Evolutionary conservation across 2,113 vertebrate genomes (phyloP).

Genomic region (Glaucomys volans): DNA sequence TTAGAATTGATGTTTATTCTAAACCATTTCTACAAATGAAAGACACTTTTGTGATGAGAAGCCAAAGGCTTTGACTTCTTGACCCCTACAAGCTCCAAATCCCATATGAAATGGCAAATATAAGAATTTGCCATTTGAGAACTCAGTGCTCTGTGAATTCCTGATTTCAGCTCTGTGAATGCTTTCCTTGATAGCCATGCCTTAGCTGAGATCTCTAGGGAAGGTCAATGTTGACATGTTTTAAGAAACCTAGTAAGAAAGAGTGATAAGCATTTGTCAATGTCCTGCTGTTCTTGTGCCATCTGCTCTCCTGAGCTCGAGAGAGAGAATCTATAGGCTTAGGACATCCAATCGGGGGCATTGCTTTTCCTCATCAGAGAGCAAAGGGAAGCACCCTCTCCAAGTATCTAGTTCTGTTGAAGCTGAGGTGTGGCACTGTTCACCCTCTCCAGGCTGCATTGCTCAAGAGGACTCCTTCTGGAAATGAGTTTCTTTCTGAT

Average conservation of each 20-base stretch:
- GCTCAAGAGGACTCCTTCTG: slow-evolving; percentile 23
- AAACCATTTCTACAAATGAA: background rate
- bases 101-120: background rate
- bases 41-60: background rate
- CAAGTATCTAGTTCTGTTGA: background rate
- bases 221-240: slow-evolving; percentile 61
- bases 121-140: background rate
- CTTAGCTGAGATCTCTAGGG: slow-evolving; percentile 45
- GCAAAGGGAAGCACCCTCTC: background rate
- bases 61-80: slow-evolving; percentile 16
- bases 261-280: slow-evolving; percentile 65
- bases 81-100: slow-evolving; percentile 17
- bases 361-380: slow-evolving; percentile 54
- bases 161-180: background rate
- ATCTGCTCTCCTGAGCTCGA: slow-evolving; percentile 64
- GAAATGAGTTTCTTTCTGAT: slow-evolving; percentile 65
- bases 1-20: background rate
- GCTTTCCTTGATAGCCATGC: slow-evolving; percentile 41
- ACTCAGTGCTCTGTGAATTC: background rate
- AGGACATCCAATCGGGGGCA: slow-evolving; percentile 35
- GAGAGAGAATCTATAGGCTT: slow-evolving; percentile 29
- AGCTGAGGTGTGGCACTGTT: slow-evolving; percentile 7
- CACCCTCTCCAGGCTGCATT: slow-evolving; percentile 8
- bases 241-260: slow-evolving; percentile 68
- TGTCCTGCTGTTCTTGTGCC: slow-evolving; percentile 55